These are phyloP conservation scores for Lineus longissimus DNA, from an alignment of 1,140 invertebrate genomes.

Conservation along the genomic window DNA sequence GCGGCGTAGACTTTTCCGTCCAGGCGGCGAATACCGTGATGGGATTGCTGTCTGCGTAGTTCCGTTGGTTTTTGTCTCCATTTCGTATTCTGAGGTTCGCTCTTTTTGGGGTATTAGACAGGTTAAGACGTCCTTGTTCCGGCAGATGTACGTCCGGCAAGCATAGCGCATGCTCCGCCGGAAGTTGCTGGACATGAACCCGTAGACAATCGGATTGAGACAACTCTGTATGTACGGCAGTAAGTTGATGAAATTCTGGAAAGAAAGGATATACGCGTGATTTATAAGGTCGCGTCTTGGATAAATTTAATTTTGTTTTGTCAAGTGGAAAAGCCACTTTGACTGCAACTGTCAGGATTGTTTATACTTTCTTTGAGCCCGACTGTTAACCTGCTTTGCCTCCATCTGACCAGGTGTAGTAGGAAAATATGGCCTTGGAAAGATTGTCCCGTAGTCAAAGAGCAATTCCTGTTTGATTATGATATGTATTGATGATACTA, in stretches of 20 bases:
- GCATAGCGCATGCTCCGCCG: slow-evolving; percentile 47
- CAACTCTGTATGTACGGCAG: slow-evolving; percentile 51
- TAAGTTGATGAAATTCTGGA: slow-evolving; percentile 37
- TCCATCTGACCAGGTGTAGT: too few species aligned
- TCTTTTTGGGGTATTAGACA: slow-evolving; percentile 4
- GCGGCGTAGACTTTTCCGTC: slow-evolving; percentile 16
- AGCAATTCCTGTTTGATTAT: too few species aligned
- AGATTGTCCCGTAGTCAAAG: too few species aligned
- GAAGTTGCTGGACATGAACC: slow-evolving; percentile 60
- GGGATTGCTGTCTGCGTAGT: slow-evolving; percentile 24
- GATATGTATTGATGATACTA: too few species aligned
- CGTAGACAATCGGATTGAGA: slow-evolving; percentile 60
- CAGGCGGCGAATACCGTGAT: slow-evolving; percentile 8
- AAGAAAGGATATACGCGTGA: slow-evolving; percentile 7
- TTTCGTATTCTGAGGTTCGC: slow-evolving; percentile 20
- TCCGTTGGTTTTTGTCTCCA: slow-evolving; percentile 20
- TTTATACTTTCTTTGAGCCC: too few species aligned
- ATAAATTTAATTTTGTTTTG: too few species aligned
- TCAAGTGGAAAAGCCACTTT: too few species aligned
- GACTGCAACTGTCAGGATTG: too few species aligned
- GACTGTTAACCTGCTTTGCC: too few species aligned
- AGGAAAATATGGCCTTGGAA: too few species aligned
- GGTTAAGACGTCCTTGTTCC: slow-evolving; percentile 4
- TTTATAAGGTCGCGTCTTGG: too few species aligned
- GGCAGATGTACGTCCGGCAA: slow-evolving; percentile 23